These are phyloP conservation scores for Nothoprocta perdicaria DNA, from an alignment of 2,113 vertebrate genomes.

Conservation along the genomic window DNA sequence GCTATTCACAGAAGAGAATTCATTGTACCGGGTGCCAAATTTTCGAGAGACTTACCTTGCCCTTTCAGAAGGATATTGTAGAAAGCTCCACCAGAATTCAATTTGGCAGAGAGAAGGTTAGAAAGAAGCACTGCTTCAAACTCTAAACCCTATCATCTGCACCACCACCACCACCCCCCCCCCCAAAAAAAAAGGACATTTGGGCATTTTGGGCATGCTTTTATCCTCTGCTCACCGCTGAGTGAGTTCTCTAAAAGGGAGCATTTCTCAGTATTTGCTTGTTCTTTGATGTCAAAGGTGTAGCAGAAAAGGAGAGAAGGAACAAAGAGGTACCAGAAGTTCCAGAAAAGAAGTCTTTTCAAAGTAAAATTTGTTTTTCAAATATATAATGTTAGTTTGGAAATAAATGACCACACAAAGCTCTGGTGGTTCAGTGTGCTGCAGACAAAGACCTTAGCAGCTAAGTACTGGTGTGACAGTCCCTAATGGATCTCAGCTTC, in stretches of 20 bases:
- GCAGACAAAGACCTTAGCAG: neutral
- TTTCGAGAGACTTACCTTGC: neutral
- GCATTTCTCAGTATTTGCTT: constrained; percentile 18
- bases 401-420: constrained; percentile 3
- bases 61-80: neutral
- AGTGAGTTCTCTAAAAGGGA: constrained; percentile 37
- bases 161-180: too few relatives aligned
- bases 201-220: constrained; percentile 14
- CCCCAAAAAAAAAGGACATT: constrained; percentile 5
- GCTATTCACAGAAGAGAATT: neutral
- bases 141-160: constrained; percentile 2
- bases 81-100: neutral
- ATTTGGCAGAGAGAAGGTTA: neutral
- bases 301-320: constrained; percentile 13
- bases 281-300: constrained; percentile 58
- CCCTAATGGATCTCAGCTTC: neutral
- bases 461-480: neutral
- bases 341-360: neutral
- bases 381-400: neutral
- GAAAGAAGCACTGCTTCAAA: neutral
- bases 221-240: neutral
- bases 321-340: constrained; percentile 50
- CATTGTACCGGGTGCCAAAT: neutral
- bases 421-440: neutral
- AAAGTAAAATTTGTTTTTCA: constrained; percentile 35